phyloP scores from a whole-genome alignment of 2,888 invertebrate genomes.

The Cephus rjabovi region DNA sequence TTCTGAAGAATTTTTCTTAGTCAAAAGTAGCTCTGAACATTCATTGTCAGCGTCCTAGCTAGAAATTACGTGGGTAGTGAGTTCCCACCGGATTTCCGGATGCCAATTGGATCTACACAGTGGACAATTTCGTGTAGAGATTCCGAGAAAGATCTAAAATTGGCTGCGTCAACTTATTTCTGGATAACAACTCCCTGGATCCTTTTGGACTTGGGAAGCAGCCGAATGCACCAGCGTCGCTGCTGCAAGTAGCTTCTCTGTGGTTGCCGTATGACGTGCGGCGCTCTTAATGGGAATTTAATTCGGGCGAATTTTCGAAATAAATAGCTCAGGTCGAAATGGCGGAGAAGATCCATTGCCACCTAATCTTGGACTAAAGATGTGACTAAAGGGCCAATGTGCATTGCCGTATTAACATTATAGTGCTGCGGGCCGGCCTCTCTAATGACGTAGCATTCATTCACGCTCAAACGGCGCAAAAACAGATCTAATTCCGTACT shows the following conservation, averaged over 20 bases:
- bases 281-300: not conserved
- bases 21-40: not conserved
- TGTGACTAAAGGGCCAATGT: constrained; percentile 33
- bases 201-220: not conserved
- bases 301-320: not conserved
- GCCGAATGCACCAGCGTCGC: not conserved
- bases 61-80: not conserved
- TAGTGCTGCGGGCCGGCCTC: constrained; percentile 26
- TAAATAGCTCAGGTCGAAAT: not conserved
- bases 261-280: not conserved
- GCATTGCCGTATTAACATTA: constrained; percentile 27
- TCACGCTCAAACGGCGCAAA: constrained; percentile 41
- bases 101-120: not conserved
- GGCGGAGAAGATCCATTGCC: not conserved
- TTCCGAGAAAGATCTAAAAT: not conserved
- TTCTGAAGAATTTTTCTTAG: not conserved
- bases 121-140: not conserved
- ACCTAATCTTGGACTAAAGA: constrained; percentile 19
- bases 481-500: constrained; percentile 49
- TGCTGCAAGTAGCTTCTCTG: not conserved
- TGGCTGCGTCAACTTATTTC: not conserved
- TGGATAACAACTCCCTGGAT: not conserved
- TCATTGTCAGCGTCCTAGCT: not conserved
- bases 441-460: constrained; percentile 46
- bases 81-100: not conserved